Conservation (phyloP, 2,113 vertebrate species). For the Dolichotis patagonum region DNA sequence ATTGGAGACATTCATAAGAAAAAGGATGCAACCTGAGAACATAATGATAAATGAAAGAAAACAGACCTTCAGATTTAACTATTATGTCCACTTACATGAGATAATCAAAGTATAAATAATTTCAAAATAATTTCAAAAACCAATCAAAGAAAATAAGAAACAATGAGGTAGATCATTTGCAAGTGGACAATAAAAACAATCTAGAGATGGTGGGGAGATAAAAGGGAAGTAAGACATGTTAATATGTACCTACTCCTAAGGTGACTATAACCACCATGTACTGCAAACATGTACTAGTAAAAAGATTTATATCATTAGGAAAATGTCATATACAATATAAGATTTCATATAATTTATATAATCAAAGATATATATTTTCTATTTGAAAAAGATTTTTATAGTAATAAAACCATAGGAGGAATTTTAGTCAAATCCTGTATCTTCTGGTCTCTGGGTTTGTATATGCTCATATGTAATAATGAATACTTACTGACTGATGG, state of each 20-base stretch:
- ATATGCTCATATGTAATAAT: neutral
- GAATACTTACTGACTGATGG: neutral
- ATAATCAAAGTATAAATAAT: neutral
- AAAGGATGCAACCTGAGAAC: neutral
- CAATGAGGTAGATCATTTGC: too few species aligned
- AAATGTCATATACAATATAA: neutral
- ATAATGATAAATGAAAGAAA: neutral
- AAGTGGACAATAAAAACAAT: neutral
- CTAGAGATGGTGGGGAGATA: neutral
- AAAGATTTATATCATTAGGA: neutral
- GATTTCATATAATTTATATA: neutral
- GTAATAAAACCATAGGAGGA: neutral
- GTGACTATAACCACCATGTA: too few species aligned
- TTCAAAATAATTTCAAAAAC: neutral
- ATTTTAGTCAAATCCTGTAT: neutral
- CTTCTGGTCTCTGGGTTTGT: neutral
- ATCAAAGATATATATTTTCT: neutral
- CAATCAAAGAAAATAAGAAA: neutral
- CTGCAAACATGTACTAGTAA: neutral
- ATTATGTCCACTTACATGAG: neutral
- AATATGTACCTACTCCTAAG: neutral
- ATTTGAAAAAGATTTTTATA: neutral
- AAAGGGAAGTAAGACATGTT: neutral
- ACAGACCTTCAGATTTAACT: neutral
- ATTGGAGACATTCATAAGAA: neutral